Conservation (phyloP, 2,113 vertebrate species). For the Pelecanoides urinatrix region DNA sequence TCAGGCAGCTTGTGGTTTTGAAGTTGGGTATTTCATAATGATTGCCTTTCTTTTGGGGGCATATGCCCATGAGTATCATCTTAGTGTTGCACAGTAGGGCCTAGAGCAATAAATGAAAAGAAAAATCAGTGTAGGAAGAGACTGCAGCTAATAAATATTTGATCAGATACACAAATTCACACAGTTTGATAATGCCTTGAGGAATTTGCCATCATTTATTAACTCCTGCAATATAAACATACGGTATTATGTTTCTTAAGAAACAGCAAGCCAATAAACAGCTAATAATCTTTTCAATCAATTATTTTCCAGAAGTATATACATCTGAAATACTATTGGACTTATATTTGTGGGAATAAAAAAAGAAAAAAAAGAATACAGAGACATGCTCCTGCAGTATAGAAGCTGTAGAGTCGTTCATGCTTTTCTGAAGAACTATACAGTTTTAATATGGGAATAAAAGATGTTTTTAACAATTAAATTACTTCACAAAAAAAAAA, state of each 20-base stretch:
- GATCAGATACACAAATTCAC: conserved; percentile 75
- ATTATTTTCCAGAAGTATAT: background rate
- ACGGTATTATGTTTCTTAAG: background rate
- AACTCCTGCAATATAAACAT: conserved; percentile 28
- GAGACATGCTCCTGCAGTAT: background rate
- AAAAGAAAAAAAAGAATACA: background rate
- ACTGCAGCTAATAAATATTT: conserved; percentile 77
- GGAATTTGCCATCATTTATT: conserved; percentile 72
- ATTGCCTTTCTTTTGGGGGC: conserved; percentile 30
- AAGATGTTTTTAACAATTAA: background rate
- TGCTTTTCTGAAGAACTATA: background rate
- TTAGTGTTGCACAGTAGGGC: background rate
- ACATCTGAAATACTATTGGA: background rate
- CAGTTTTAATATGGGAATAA: background rate
- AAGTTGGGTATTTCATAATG: conserved; percentile 47
- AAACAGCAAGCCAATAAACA: background rate
- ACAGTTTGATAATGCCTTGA: conserved; percentile 74
- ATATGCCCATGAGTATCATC: conserved; percentile 54
- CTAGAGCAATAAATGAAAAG: conserved; percentile 57
- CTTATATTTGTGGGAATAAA: background rate
- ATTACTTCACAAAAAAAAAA: background rate
- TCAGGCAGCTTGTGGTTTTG: conserved; percentile 28
- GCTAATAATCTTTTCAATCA: background rate
- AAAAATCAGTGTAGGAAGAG: conserved; percentile 56
- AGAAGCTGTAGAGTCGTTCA: background rate